phyloP scores from a whole-genome alignment of 30 jellyfish, hydroid and myxozoan genomes.

The Aurelia coerulea region DNA sequence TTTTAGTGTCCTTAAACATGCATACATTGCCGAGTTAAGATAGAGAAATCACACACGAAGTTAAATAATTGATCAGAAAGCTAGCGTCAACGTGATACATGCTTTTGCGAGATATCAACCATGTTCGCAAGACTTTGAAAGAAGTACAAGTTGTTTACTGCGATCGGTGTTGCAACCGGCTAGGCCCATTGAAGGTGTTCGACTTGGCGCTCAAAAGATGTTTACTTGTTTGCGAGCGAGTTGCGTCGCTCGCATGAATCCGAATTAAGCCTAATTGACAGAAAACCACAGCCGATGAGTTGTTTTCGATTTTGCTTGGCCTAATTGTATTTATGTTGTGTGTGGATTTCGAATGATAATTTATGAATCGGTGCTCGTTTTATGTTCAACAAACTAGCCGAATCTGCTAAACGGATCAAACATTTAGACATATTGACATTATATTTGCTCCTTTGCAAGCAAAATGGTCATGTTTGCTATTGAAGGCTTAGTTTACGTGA shows the following conservation, averaged over 20 bases:
- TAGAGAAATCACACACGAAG: too few species aligned
- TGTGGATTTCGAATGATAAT: neutral
- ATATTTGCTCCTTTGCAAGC: too few species aligned
- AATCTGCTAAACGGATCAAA: too few species aligned
- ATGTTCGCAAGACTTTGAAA: too few species aligned
- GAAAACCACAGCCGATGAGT: slow-evolving; percentile 12
- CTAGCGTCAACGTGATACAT: slow-evolving; percentile 25
- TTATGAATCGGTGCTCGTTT: too few species aligned
- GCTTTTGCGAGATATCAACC: too few species aligned
- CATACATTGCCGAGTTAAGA: too few species aligned
- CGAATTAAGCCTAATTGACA: neutral
- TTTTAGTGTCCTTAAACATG: too few species aligned
- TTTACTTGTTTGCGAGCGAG: slow-evolving; percentile 43
- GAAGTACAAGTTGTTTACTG: slow-evolving; percentile 55
- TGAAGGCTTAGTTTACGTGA: too few species aligned
- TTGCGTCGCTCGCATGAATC: slow-evolving; percentile 19
- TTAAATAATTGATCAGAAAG: slow-evolving; percentile 19
- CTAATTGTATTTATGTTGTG: neutral
- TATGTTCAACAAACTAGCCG: too few species aligned
- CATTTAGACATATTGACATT: too few species aligned
- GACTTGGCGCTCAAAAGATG: slow-evolving; percentile 29
- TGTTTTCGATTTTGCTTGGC: slow-evolving; percentile 1
- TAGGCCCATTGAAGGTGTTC: slow-evolving; percentile 68
- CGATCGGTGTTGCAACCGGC: slow-evolving; percentile 53
- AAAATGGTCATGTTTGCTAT: too few species aligned